Conservation (phyloP, 2,113 vertebrate species). For the Speoplatyrhinus poulsoni region DNA sequence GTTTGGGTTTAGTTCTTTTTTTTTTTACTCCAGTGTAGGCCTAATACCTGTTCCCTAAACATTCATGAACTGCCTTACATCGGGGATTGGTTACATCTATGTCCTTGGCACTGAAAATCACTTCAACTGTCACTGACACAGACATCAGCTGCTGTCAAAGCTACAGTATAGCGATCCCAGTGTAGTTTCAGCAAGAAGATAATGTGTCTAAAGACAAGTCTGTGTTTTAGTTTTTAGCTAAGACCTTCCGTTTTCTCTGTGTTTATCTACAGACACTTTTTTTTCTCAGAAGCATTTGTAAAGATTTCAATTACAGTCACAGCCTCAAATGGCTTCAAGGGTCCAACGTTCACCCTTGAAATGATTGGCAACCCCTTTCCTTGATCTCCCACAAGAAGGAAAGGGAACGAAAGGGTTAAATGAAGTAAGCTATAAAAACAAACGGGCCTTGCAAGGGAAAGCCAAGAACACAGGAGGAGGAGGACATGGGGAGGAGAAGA, state of each 20-base stretch:
- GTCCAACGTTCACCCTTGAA: too few relatives aligned
- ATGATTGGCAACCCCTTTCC: not conserved
- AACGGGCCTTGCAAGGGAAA: not conserved
- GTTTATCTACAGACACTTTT: not conserved
- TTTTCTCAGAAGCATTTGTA: not conserved
- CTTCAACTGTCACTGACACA: constrained; percentile 27
- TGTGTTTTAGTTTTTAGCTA: constrained; percentile 1
- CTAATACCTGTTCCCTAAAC: too few relatives aligned
- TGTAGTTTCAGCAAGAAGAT: constrained; percentile 25
- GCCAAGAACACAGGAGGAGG: not conserved
- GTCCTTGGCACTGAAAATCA: constrained; percentile 27
- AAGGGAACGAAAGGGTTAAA: not conserved
- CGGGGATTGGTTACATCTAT: constrained; percentile 6
- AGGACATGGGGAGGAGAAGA: constrained; percentile 2
- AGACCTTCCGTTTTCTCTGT: constrained; percentile 4
- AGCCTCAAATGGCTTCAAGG: too few relatives aligned
- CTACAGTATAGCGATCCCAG: constrained; percentile 2
- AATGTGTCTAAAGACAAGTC: constrained; percentile 30
- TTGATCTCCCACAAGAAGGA: not conserved
- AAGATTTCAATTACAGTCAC: too few relatives aligned
- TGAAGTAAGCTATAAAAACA: not conserved
- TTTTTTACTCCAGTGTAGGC: too few relatives aligned
- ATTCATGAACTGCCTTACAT: too few relatives aligned
- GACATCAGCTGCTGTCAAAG: constrained; percentile 40
- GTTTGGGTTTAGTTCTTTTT: too few relatives aligned